Evolutionary conservation across 2,888 invertebrate species (phyloP).

Genomic region (Megaustenia siamemsis): DNA sequence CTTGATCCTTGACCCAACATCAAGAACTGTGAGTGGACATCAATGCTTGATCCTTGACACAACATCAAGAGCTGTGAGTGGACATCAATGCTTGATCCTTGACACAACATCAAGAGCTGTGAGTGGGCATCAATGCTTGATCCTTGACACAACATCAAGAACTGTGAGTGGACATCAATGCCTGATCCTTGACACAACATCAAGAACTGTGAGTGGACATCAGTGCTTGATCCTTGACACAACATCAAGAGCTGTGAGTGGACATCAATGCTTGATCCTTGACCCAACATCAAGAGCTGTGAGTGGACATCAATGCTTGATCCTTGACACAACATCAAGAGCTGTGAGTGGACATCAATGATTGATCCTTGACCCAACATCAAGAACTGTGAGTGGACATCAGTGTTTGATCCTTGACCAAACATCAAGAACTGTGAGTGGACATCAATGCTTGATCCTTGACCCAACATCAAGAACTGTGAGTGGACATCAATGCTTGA

Average conservation of each 20-base stretch:
- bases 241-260: neutral
- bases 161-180: neutral
- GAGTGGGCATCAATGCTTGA: neutral
- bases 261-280: neutral
- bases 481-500: neutral
- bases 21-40: neutral
- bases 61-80: too few relatives aligned
- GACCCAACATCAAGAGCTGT: neutral
- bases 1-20: neutral
- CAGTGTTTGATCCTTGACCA: neutral
- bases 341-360: neutral
- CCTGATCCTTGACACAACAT: neutral
- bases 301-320: neutral
- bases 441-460: neutral
- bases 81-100: neutral
- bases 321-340: slow-evolving; percentile 4
- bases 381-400: neutral
- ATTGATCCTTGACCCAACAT: slow-evolving; percentile 9
- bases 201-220: neutral
- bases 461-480: neutral
- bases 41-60: neutral
- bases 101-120: neutral
- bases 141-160: neutral
- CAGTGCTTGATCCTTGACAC: neutral
- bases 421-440: neutral